Base-by-base conservation (phyloP, 2,888 invertebrate species). In the Andrena fulva region DNA sequence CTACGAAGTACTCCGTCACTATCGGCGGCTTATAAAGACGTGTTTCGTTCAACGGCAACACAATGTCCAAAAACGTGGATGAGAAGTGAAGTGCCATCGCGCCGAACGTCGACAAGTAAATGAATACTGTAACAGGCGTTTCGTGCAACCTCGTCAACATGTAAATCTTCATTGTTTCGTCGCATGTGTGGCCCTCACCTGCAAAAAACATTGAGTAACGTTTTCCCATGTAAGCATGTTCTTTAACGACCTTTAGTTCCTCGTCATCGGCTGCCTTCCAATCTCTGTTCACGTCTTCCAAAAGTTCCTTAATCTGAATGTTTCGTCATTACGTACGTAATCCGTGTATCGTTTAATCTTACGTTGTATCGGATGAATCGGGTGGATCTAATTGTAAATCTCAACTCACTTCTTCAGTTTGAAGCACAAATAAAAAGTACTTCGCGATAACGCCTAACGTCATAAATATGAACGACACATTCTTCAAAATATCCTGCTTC, bases 11-110 rank as follows among this genome's bases (percentile, higher is more conserved):
- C 8, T 77, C 60, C 27, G 64, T 20, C 3, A 2, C 0, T 8
- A 72, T 1, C n/a, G 27, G 59, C 50, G 48, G 2, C 4, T 24
- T 20, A n/a, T 67, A 20, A 6, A 6, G 1, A 5, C 71, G 64
- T 16, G 77, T 60, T 27, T 71, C 42, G 50, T 77, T 77, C 16
- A 50, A 35, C 2, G 77, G 72, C 5, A 50, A 2, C 20, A 77
- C 10, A 2, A 77, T 56, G 24, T 64, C 31, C n/a, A 24, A 6
- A 24, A 64, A 16, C 10, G 27, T 10, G 16, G n/a, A 10, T 1
- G 16, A 12, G 8, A 56, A 5, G 6, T 42, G 10, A 10, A 7
- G 16, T 5, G n/a, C 3, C 27, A 64, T 20, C 2, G 16, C 20
- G 5, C 35, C 6, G 3, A 59, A 3, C 5, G 2, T 0, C 52